A percentile compares a stretch with the other conserved stretches of the same genome.
Evolutionary conservation across 2,113 vertebrate genomes (phyloP).

Genomic region (Isurus oxyrinchus): DNA sequence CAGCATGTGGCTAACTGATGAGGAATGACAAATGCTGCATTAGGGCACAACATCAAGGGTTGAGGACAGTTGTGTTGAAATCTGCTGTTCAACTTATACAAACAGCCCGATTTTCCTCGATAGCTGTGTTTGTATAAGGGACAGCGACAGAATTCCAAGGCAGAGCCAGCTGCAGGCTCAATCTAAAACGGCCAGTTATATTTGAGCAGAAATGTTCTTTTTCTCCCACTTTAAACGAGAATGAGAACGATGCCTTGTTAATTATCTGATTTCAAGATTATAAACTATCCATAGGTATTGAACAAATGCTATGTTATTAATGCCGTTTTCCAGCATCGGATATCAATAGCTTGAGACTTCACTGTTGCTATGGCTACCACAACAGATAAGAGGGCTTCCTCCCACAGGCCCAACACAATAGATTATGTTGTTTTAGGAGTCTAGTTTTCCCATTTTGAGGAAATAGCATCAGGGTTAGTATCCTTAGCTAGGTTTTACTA

Average conservation of each 20-base stretch:
- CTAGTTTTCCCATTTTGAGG: neutral
- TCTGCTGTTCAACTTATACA: neutral
- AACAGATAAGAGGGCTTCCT: neutral
- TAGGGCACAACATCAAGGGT: neutral
- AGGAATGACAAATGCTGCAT: neutral
- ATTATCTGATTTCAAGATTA: neutral
- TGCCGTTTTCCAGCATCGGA: neutral
- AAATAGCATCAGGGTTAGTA: neutral
- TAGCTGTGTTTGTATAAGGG: constrained; percentile 23
- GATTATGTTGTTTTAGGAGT: neutral
- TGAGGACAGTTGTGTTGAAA: neutral
- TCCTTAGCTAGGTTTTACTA: neutral
- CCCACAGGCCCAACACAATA: neutral
- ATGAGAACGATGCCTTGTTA: neutral
- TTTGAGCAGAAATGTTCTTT: neutral
- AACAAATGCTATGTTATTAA: neutral
- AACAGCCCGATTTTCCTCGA: neutral
- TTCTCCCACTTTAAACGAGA: neutral
- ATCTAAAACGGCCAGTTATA: neutral
- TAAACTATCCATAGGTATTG: neutral
- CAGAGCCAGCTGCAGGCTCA: neutral
- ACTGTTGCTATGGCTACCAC: neutral
- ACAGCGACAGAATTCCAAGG: constrained; percentile 19
- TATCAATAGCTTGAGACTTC: neutral
- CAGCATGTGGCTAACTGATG: neutral